Evolutionary conservation across 2,888 invertebrate species (phyloP), one percentile per base, ranked within the genome.

Genomic region (Cheilosia urbana): DNA sequence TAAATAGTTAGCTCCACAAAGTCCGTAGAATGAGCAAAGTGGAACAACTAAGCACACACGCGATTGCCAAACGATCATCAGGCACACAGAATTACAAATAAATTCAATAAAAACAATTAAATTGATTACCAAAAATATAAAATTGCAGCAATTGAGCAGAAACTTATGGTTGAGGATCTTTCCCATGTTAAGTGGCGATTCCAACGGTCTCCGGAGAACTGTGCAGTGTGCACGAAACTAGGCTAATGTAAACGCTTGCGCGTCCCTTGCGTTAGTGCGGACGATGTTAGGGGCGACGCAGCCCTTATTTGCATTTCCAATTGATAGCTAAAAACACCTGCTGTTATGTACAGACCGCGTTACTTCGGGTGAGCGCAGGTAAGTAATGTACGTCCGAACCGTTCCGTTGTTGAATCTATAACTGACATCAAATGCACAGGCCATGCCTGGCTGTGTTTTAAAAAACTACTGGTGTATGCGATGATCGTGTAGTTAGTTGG

Each of bases 101-200:
- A 4, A 65, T 47, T 42, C 49, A 13, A 65, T n/a, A 27, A 42
- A 40, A 4, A 40, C n/a, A 21, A 68, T 62, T 30, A 11, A 72
- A 68, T 72, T 58, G 34, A 91, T 91, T 89, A 92, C 92, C 91
- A 92, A 89, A 91, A 95, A 94, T 88, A 95, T 90, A 83, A 95
- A 94, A 91, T 96, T 96, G 89, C 94, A 95, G 90, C 94, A 93
- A 88, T 95, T 95, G 90, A 95, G 94, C 85, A 95, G 91, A 87
- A 94, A 93, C 93, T 95, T 95, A 73, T 95, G 94, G 91, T 94
- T 94, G 58, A 93, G 93, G 87, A 94, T 91, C 80, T 89, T 89
- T 68, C 89, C 89, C 91, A 91, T 91, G 40, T 79, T 88, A 65
- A 34, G 34, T 53, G 7, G 53, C 62, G 53, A 45, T 17, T 37